Evolutionary conservation across 2,797 vertebrate genomes (phyloP).

Genomic region (Sparidentex hasta): DNA sequence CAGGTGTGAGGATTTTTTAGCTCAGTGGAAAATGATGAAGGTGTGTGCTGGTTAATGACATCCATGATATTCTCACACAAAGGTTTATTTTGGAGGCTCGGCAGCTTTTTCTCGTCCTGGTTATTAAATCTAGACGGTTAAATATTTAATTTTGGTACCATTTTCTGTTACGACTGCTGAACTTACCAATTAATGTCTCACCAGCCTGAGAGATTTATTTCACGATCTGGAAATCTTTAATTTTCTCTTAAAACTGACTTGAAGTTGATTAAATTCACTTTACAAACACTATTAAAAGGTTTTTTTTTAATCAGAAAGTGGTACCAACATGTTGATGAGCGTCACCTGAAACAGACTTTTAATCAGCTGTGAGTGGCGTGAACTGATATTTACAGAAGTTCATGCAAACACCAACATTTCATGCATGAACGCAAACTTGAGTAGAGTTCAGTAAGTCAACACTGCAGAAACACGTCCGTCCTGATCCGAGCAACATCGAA

Average conservation of each 20-base stretch:
- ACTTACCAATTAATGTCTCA: neutral
- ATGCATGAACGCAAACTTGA: neutral
- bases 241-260: neutral
- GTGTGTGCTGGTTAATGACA: constrained; percentile 68
- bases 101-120: neutral
- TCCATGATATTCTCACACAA: constrained; percentile 48
- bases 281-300: neutral
- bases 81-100: constrained; percentile 47
- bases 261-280: neutral
- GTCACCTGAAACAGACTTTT: neutral
- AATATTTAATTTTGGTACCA: constrained; percentile 4
- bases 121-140: neutral
- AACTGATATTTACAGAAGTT: constrained; percentile 1
- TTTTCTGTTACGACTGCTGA: neutral
- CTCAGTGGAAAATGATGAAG: constrained; percentile 43
- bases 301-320: constrained; percentile 22
- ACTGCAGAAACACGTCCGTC: constrained; percentile 41
- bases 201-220: neutral
- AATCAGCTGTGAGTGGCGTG: neutral
- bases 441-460: neutral
- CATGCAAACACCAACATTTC: constrained; percentile 22
- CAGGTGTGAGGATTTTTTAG: constrained; percentile 55
- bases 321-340: neutral
- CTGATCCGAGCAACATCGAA: neutral
- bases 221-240: neutral